These are phyloP conservation scores for Poeciliopsis turneri DNA, from an alignment of 2,797 vertebrate species.

Conservation along the genomic window DNA sequence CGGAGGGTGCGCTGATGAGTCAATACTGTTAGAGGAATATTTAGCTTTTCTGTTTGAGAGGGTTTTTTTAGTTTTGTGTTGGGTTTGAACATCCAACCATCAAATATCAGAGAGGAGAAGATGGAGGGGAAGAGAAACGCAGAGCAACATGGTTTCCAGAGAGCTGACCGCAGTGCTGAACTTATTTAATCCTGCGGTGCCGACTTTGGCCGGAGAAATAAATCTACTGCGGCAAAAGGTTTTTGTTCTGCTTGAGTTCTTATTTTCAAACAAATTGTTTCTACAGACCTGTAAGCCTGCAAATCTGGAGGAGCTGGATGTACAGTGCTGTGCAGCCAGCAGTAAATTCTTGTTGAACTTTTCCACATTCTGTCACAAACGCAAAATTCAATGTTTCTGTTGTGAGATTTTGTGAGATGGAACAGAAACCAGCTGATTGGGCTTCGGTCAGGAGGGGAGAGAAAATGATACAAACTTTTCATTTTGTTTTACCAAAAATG, in stretches of 20 bases:
- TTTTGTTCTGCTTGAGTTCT: slow-evolving; percentile 17
- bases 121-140: slow-evolving; percentile 17
- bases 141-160: slow-evolving; percentile 41
- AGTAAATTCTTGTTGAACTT: neutral
- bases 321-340: neutral
- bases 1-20: slow-evolving; percentile 56
- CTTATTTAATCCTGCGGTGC: slow-evolving; percentile 49
- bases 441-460: too few species aligned
- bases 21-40: slow-evolving; percentile 68
- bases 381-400: neutral
- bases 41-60: slow-evolving; percentile 59
- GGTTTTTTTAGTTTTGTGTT: neutral
- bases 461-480: neutral
- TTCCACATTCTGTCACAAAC: neutral
- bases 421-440: neutral
- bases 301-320: neutral
- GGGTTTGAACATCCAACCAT: slow-evolving; percentile 17
- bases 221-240: slow-evolving; percentile 20
- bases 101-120: slow-evolving; percentile 7
- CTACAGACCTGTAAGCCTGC: neutral
- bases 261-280: slow-evolving; percentile 16
- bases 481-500: neutral
- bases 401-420: neutral
- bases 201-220: slow-evolving; percentile 33
- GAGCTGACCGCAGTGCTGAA: slow-evolving; percentile 43